Evolutionary conservation across 2,888 invertebrate species (phyloP), one percentile per base, ranked within the genome.

Genomic region (Nemoura dubitans): DNA sequence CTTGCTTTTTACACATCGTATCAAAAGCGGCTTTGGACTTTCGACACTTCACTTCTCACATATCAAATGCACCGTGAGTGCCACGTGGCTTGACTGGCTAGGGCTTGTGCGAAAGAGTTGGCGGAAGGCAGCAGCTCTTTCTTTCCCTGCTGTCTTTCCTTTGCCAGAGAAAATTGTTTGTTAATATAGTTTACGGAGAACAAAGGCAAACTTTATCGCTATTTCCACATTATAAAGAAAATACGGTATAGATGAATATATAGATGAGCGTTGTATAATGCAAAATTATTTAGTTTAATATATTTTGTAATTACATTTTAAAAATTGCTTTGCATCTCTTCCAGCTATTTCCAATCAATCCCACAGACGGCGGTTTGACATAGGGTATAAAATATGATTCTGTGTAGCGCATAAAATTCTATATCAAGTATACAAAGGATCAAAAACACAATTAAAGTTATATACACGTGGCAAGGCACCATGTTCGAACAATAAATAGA

Each of bases 151-250:
- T 16, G 59, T 59, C 59, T 59, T 59, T 59, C 2, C 59, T 14
- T 59, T 59, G 10, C 16, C 59, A 7, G 21, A 21, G 59, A 21
- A 59, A 59, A 59, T 59, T 59, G 59, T 59, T 59, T 59, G 59
- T 59, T 59, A 59, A 59, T 59, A 59, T 59, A 59, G 59, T 59
- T 59, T 59, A 1, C 16, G 14, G 59, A 78, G 27, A 78, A 78
- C 27, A 78, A 78, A 78, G 29, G 16, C 10, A 7, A 78, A 78
- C 29, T 78, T 26, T n/a, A 78, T 2, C 2, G 25, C 25, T 78
- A 78, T 78, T 29, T 28, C 78, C 27, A 1, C 27, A 78, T 29
- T 78, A 78, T 78, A 78, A 78, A 78, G 29, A 78, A 78, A 28
- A 78, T 28, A 16, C 78, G 78, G n/a, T n/a, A 7, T 78, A 78